A percentile compares a stretch with the other conserved stretches of the same genome.
Evolutionary conservation across 2,797 vertebrate genomes (phyloP).

Genomic region (Liparis tanakae): DNA sequence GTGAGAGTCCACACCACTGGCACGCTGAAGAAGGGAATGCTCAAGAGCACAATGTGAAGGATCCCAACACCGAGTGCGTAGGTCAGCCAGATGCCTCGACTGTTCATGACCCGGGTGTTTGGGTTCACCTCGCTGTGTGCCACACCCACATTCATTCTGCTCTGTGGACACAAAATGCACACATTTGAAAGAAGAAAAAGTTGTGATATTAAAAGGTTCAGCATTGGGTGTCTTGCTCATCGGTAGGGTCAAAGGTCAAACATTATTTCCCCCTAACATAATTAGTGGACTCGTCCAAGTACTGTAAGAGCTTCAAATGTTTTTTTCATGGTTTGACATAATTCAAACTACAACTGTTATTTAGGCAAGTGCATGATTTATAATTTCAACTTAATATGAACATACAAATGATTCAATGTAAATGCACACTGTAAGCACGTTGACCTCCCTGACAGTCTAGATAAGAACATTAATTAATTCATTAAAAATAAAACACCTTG

Average conservation of each 20-base stretch:
- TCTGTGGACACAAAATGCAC: slow-evolving; percentile 54
- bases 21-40: slow-evolving; percentile 97
- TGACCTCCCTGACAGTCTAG: slow-evolving; percentile 14
- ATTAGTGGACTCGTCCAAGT: neutral
- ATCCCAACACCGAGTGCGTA: slow-evolving; percentile 93
- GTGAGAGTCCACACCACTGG: slow-evolving; percentile 97
- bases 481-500: slow-evolving; percentile 20
- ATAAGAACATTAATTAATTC: slow-evolving; percentile 6
- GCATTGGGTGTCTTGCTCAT: neutral
- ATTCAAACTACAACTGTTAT: no score
- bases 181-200: neutral
- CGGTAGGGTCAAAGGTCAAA: neutral
- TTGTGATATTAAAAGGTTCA: neutral
- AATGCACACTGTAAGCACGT: neutral
- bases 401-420: neutral
- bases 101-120: slow-evolving; percentile 98
- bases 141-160: slow-evolving; percentile 96
- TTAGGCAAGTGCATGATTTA: no score
- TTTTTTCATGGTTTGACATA: no score
- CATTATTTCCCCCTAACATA: no score
- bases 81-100: slow-evolving; percentile 97
- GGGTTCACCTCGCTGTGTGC: slow-evolving; percentile 99
- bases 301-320: neutral
- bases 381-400: neutral
- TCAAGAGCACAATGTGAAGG: slow-evolving; percentile 95